Evolutionary conservation across 2,113 vertebrate species (phyloP).

Genomic region (Malurus alboscapulatus): DNA sequence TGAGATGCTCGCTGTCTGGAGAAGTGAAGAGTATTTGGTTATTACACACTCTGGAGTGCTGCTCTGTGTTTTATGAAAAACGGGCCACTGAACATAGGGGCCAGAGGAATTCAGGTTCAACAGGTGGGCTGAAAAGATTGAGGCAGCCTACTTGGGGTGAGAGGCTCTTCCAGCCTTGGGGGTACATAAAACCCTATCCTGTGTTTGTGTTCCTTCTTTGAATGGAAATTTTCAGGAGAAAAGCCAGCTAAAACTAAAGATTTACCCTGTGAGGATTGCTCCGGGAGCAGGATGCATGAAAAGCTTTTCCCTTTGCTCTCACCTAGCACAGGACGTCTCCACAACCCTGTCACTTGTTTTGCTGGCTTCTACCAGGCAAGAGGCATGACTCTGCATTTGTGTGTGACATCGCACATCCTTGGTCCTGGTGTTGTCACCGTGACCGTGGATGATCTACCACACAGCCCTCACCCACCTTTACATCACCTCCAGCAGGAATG

Average conservation of each 20-base stretch:
- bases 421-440: fast-evolving
- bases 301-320: background rate
- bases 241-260: background rate
- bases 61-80: background rate
- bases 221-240: background rate
- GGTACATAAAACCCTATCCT: background rate
- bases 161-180: background rate
- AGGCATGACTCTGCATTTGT: background rate
- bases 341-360: background rate
- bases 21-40: background rate
- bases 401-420: fast-evolving
- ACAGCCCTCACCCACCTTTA: background rate
- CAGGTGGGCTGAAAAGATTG: background rate
- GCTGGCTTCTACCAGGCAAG: background rate
- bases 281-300: background rate
- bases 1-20: background rate
- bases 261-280: background rate
- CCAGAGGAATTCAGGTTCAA: background rate
- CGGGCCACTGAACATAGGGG: background rate
- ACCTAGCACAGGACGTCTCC: background rate
- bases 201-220: background rate
- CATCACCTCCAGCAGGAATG: background rate
- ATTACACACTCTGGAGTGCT: background rate
- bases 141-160: background rate
- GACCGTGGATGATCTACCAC: fast-evolving